These are phyloP conservation scores for Poicephalus meyeri DNA, from an alignment of 2,113 vertebrate genomes.

Conservation along the genomic window DNA sequence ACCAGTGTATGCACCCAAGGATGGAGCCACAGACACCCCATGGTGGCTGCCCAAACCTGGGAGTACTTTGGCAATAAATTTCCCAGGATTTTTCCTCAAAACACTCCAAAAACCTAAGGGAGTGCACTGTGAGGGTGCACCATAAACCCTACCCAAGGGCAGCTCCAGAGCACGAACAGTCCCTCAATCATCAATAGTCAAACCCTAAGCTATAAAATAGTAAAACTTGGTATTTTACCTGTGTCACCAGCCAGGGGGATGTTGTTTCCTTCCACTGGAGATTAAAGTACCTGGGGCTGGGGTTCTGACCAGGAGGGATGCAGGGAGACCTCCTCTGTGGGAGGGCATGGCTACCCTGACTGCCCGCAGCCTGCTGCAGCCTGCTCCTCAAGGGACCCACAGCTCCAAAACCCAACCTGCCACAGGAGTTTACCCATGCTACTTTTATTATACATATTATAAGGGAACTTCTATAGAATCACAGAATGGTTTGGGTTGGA, in stretches of 20 bases:
- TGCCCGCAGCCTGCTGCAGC: fast-evolving
- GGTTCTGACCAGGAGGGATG: not conserved
- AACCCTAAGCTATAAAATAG: not conserved
- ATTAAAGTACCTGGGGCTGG: not conserved
- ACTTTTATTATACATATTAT: not conserved
- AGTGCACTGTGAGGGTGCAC: fast-evolving
- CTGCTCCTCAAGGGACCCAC: fast-evolving
- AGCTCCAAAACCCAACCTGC: fast-evolving
- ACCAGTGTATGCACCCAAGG: fast-evolving
- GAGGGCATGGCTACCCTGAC: not conserved
- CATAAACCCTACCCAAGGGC: fast-evolving
- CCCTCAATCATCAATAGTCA: not conserved
- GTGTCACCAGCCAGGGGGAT: not conserved
- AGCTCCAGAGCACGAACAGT: not conserved
- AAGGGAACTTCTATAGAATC: not conserved
- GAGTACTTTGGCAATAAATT: not conserved
- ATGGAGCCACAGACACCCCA: fast-evolving
- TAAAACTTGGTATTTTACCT: not conserved
- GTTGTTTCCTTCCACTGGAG: not conserved
- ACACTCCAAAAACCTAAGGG: fast-evolving
- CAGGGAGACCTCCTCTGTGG: not conserved
- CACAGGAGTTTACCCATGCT: not conserved
- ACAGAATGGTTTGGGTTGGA: not conserved
- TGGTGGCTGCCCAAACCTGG: fast-evolving
- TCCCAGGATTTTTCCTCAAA: not conserved